These are phyloP conservation scores for Cantharis nigra DNA, from an alignment of 2,888 invertebrate genomes.

Conservation along the genomic window DNA sequence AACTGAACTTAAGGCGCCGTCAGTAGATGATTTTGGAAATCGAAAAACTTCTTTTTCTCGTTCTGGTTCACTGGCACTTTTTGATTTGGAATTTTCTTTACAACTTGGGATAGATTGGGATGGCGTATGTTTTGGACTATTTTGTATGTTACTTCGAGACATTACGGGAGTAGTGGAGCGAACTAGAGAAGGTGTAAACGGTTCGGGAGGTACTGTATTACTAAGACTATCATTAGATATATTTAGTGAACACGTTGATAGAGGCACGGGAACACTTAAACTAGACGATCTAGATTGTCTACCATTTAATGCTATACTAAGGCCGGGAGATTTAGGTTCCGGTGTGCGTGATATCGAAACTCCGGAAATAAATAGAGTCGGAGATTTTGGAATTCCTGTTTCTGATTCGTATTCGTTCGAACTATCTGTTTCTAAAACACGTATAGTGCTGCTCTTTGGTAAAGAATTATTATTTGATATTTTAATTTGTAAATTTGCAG, in stretches of 20 bases:
- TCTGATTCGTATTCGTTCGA: conserved; percentile 63
- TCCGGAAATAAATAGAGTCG: conserved; percentile 62
- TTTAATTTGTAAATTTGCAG: conserved; percentile 52
- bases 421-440: conserved; percentile 57
- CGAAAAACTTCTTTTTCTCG: conserved; percentile 59
- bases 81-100: conserved; percentile 53
- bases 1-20: conserved; percentile 63
- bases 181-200: conserved; percentile 51
- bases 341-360: conserved; percentile 62
- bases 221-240: conserved; percentile 53
- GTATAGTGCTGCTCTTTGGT: conserved; percentile 39
- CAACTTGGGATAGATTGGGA: conserved; percentile 35
- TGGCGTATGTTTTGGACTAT: conserved; percentile 46
- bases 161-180: conserved; percentile 51
- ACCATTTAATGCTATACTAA: conserved; percentile 50
- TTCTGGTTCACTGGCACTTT: conserved; percentile 60
- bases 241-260: conserved; percentile 51
- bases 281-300: conserved; percentile 59
- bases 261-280: conserved; percentile 56
- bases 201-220: conserved; percentile 48
- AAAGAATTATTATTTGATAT: conserved; percentile 51
- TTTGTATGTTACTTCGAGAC: conserved; percentile 43
- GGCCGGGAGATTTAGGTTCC: conserved; percentile 53
- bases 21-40: conserved; percentile 63
- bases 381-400: conserved; percentile 62